Evolutionary conservation across 2,113 vertebrate genomes (phyloP).

Genomic region (Etheostoma spectabile): DNA sequence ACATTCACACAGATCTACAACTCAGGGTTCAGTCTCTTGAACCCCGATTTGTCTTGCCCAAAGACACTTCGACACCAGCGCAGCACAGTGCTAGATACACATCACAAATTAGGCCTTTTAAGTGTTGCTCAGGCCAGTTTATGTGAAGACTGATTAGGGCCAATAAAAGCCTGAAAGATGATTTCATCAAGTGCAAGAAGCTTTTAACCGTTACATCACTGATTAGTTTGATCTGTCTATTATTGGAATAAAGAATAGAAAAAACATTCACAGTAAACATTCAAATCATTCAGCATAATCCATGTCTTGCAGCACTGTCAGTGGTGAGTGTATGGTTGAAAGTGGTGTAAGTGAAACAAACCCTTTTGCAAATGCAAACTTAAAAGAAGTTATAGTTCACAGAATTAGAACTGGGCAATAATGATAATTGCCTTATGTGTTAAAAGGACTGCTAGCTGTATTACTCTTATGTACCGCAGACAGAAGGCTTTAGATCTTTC

Average conservation of each 20-base stretch:
- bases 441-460: conserved; percentile 19
- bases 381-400: not conserved
- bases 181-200: conserved; percentile 23
- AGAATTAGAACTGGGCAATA: conserved; percentile 2
- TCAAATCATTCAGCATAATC: not conserved
- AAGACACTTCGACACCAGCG: not conserved
- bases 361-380: not conserved
- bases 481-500: conserved; percentile 47
- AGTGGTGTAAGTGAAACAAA: conserved; percentile 1
- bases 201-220: conserved; percentile 37
- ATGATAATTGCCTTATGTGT: conserved; percentile 43
- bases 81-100: conserved; percentile 17
- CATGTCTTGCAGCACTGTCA: not conserved
- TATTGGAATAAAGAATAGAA: not conserved
- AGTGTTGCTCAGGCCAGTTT: conserved; percentile 42
- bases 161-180: conserved; percentile 15
- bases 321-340: not conserved
- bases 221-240: not conserved
- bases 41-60: too few relatives aligned
- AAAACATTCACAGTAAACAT: not conserved
- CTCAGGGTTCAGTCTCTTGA: too few relatives aligned
- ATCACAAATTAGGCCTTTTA: conserved; percentile 45
- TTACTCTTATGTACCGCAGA: conserved; percentile 27
- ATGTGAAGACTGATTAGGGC: conserved; percentile 33
- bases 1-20: too few relatives aligned